A percentile compares a stretch with the other conserved stretches of the same genome.
phyloP scores from a whole-genome alignment of 2,113 vertebrate species.

The Mobula hypostoma region DNA sequence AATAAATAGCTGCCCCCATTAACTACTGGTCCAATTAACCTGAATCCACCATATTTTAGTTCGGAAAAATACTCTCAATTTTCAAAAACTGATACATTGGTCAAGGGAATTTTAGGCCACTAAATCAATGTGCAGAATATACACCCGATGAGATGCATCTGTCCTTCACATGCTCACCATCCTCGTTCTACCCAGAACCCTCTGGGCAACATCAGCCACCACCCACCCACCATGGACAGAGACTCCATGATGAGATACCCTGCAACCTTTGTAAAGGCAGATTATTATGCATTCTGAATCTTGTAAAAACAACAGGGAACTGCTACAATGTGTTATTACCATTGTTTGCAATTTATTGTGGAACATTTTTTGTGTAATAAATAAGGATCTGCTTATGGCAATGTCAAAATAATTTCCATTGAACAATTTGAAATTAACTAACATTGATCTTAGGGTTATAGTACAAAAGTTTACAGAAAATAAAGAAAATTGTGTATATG shows the following conservation, averaged over 20 bases:
- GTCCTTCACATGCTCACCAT: too few relatives aligned
- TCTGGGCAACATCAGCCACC: too few relatives aligned
- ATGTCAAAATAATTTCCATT: background rate
- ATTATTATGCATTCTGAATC: background rate
- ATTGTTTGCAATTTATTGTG: background rate
- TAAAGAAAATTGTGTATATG: background rate
- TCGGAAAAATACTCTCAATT: background rate
- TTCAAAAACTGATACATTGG: background rate
- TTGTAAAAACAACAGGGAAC: background rate
- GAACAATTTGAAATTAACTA: background rate
- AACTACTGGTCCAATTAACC: too few relatives aligned
- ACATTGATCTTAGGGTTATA: background rate
- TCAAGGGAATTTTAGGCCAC: background rate
- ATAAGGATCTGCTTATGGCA: background rate
- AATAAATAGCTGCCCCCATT: too few relatives aligned
- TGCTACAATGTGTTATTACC: background rate
- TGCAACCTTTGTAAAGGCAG: background rate
- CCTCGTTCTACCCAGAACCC: too few relatives aligned
- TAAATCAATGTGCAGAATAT: background rate
- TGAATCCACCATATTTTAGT: background rate
- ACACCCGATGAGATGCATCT: too few relatives aligned
- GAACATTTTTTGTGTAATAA: background rate
- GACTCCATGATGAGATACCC: too few relatives aligned
- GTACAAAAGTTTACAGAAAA: background rate
- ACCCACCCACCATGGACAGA: too few relatives aligned